Percentiles rank a stretch among this genome's conserved stretches.
phyloP scores from a whole-genome alignment of 2,113 vertebrate species.

The Hippocampus comes region DNA sequence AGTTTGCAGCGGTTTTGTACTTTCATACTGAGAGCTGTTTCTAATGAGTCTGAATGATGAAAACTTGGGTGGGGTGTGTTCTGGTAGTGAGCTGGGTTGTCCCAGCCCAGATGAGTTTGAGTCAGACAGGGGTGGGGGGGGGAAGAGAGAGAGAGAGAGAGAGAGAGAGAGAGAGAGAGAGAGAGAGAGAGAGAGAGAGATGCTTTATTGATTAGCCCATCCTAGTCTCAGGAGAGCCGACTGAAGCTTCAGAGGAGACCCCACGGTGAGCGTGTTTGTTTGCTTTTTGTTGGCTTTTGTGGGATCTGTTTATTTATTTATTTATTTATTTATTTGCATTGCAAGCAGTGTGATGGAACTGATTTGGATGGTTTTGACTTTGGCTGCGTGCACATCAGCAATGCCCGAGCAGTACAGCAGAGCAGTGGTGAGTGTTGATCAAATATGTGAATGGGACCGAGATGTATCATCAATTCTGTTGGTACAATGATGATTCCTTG shows the following conservation, averaged over 20 bases:
- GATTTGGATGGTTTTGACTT: constrained; percentile 31
- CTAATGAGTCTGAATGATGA: background rate
- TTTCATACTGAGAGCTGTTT: background rate
- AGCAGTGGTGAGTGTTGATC: constrained; percentile 66
- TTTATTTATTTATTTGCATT: background rate
- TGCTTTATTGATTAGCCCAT: constrained; percentile 50
- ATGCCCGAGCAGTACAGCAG: constrained; percentile 58
- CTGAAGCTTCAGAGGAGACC: constrained; percentile 15
- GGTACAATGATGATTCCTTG: background rate
- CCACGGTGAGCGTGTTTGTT: constrained; percentile 47
- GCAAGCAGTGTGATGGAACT: constrained; percentile 48
- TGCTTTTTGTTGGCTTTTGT: background rate
- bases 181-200: constrained; percentile 1
- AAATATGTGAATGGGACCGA: background rate
- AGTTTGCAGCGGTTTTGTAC: background rate
- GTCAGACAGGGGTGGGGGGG: background rate
- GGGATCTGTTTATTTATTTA: too few relatives aligned
- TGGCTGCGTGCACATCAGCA: constrained; percentile 30
- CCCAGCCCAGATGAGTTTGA: background rate
- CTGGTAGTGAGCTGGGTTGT: background rate
- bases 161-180: constrained; percentile 3
- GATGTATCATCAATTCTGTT: background rate
- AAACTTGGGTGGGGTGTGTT: background rate
- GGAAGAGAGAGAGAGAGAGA: background rate
- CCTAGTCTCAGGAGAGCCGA: constrained; percentile 49